Conservation (phyloP, 2,888 invertebrate genomes). For the Megalurothrips usitatus region DNA sequence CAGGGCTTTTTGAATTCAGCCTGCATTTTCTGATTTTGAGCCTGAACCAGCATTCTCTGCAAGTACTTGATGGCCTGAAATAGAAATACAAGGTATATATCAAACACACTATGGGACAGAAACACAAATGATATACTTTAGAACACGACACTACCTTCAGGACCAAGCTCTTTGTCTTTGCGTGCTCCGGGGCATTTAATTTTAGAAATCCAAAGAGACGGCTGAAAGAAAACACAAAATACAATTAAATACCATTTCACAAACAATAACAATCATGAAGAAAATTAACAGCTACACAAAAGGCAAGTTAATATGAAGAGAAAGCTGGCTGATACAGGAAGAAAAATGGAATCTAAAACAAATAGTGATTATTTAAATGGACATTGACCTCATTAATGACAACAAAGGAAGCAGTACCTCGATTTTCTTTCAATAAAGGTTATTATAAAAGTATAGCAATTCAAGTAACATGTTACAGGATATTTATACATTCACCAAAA, state of each 20-base stretch:
- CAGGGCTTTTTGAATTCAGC: constrained; percentile 32
- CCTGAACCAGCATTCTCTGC: constrained; percentile 79
- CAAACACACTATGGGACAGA: constrained; percentile 27
- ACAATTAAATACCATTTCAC: constrained; percentile 15
- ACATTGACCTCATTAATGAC: too few species aligned
- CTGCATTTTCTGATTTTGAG: constrained; percentile 57
- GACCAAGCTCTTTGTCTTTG: constrained; percentile 72
- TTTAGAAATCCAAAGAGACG: constrained; percentile 88
- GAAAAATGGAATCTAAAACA: neutral
- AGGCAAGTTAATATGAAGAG: constrained; percentile 14
- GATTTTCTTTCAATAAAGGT: neutral
- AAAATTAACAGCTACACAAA: neutral
- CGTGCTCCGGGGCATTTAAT: constrained; percentile 73
- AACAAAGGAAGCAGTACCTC: too few species aligned
- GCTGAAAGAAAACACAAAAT: constrained; percentile 54
- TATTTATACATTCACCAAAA: neutral
- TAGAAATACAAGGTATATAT: constrained; percentile 30
- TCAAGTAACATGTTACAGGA: neutral
- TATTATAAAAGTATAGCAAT: neutral
- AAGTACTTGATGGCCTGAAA: constrained; percentile 73
- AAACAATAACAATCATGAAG: constrained; percentile 24
- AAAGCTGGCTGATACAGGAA: constrained; percentile 28
- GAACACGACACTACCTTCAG: constrained; percentile 56
- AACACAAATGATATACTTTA: constrained; percentile 29
- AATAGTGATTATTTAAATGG: too few species aligned